Conservation (phyloP, 2,113 vertebrate genomes). For the Pomatostomus ruficeps region DNA sequence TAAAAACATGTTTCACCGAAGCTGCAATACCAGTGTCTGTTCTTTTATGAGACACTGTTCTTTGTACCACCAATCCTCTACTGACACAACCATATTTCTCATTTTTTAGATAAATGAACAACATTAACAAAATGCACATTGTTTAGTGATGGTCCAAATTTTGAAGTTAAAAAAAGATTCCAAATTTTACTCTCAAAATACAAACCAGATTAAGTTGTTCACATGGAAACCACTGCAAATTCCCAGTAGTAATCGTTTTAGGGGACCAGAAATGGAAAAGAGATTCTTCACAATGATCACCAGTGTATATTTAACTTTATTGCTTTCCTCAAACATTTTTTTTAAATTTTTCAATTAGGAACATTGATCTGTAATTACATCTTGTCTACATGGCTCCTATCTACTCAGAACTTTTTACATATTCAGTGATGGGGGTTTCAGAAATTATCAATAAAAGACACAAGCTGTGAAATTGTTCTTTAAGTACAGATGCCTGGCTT, state of each 20-base stretch:
- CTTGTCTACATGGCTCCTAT: background rate
- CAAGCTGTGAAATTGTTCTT: background rate
- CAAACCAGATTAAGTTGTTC: conserved; percentile 17
- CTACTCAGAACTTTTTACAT: background rate
- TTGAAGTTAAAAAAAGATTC: conserved; percentile 22
- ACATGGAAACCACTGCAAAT: conserved; percentile 25
- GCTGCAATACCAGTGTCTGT: background rate
- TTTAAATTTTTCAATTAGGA: background rate
- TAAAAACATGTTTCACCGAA: conserved; percentile 7
- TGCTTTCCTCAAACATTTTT: background rate
- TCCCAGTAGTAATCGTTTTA: background rate
- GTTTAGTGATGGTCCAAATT: background rate
- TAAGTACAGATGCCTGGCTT: background rate
- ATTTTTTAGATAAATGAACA: conserved; percentile 34
- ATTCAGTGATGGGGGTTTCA: background rate
- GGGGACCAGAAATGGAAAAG: background rate
- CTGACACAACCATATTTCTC: background rate
- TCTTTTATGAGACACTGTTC: background rate
- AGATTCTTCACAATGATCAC: background rate
- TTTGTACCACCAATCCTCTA: background rate
- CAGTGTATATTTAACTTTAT: background rate
- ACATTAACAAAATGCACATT: background rate
- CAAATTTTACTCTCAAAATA: background rate
- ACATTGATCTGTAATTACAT: background rate
- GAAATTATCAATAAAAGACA: background rate